Evolutionary conservation across 2,113 vertebrate genomes (phyloP).

Genomic region (Chaetura pelagica): DNA sequence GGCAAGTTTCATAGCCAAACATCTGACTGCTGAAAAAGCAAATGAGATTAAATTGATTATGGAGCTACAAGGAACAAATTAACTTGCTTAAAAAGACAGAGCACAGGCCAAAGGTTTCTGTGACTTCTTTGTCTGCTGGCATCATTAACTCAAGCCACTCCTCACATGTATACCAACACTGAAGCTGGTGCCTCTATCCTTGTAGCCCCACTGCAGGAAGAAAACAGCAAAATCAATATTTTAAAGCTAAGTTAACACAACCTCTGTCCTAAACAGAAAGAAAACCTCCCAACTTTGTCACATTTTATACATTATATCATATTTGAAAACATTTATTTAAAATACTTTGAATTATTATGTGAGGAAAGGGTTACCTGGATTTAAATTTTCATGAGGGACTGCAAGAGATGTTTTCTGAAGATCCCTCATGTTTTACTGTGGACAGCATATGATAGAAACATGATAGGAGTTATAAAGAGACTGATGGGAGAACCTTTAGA

Average conservation of each 20-base stretch:
- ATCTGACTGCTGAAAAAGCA: neutral
- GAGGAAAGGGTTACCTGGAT: neutral
- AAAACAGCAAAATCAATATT: fast-evolving
- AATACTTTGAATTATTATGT: neutral
- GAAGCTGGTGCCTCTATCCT: neutral
- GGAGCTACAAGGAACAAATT: neutral
- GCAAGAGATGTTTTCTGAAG: neutral
- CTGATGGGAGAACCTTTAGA: neutral
- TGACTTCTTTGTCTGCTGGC: neutral
- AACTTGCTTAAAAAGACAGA: neutral
- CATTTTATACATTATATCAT: neutral
- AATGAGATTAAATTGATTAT: neutral
- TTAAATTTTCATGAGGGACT: neutral
- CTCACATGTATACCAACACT: neutral
- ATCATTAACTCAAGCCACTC: neutral
- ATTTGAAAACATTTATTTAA: neutral
- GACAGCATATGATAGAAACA: neutral
- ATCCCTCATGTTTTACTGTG: neutral
- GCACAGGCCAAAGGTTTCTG: neutral
- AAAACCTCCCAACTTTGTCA: neutral
- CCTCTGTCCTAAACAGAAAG: neutral
- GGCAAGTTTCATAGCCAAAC: neutral
- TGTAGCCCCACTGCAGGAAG: neutral
- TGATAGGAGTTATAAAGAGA: neutral
- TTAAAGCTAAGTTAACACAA: neutral